A percentile compares a stretch with the other conserved stretches of the same genome.
Conservation (phyloP, 2,797 vertebrate genomes). For the Fratercula arctica region DNA sequence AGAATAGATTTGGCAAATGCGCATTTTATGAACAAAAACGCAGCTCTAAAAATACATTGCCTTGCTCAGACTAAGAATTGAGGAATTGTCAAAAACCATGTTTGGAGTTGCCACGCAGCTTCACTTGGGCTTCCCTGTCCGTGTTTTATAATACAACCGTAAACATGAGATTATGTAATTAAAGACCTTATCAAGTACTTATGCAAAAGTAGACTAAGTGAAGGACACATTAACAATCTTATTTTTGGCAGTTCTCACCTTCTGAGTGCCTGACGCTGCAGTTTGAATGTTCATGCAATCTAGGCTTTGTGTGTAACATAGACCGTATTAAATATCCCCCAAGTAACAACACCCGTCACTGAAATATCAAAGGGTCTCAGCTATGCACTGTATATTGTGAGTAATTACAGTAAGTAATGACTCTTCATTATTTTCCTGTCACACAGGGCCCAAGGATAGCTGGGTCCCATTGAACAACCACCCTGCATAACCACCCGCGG, state of each 20-base stretch:
- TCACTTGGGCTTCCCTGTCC: background rate
- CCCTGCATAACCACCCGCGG: background rate
- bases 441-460: background rate
- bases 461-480: background rate
- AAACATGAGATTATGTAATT: background rate
- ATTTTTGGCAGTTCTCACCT: background rate
- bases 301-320: background rate
- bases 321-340: background rate
- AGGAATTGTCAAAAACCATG: background rate
- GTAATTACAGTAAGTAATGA: background rate
- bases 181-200: conserved; percentile 6
- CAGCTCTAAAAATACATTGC: background rate
- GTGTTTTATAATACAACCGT: background rate
- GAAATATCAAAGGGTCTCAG: background rate
- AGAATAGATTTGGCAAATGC: background rate
- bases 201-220: background rate
- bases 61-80: background rate
- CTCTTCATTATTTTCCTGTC: background rate
- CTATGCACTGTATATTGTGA: background rate
- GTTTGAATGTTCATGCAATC: background rate
- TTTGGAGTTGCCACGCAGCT: background rate
- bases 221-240: background rate
- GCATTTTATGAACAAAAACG: background rate
- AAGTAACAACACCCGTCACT: background rate
- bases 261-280: background rate